phyloP scores from a whole-genome alignment of 2,888 invertebrate genomes.

The Archips crataeganus region DNA sequence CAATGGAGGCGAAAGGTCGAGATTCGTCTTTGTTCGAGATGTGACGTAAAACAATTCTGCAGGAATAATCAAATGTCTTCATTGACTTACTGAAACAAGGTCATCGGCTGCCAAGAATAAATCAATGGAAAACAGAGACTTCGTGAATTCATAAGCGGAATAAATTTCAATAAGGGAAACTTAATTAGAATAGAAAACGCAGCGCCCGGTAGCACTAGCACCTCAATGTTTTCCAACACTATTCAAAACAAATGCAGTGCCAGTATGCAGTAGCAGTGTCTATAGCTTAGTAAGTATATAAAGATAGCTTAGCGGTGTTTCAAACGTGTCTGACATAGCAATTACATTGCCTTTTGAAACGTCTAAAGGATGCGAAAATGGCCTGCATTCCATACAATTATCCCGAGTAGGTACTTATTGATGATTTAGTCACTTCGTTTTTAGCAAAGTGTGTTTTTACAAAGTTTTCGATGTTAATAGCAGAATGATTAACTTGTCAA shows the following conservation, averaged over 20 bases:
- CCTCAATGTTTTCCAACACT: slow-evolving; percentile 35
- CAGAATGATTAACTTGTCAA: slow-evolving; percentile 18
- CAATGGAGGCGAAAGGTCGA: slow-evolving; percentile 34
- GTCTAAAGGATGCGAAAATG: slow-evolving; percentile 49
- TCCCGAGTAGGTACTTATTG: slow-evolving; percentile 50
- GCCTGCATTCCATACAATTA: slow-evolving; percentile 62
- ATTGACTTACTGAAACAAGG: slow-evolving; percentile 38
- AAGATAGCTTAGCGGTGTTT: slow-evolving; percentile 48
- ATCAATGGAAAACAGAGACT: slow-evolving; percentile 36
- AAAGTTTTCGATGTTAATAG: slow-evolving; percentile 1
- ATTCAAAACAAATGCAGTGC: slow-evolving; percentile 35
- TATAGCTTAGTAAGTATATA: slow-evolving; percentile 43
- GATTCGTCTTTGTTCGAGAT: slow-evolving; percentile 32
- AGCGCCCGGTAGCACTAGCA: slow-evolving; percentile 5
- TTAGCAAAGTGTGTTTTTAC: neutral
- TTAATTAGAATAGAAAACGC: slow-evolving; percentile 25
- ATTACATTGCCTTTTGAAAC: slow-evolving; percentile 58
- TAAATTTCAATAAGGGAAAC: slow-evolving; percentile 39
- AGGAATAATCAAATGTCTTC: slow-evolving; percentile 21
- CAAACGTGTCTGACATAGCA: slow-evolving; percentile 59
- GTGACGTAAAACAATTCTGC: slow-evolving; percentile 24
- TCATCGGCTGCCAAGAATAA: slow-evolving; percentile 26
- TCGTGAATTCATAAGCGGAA: slow-evolving; percentile 29
- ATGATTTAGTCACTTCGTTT: slow-evolving; percentile 42
- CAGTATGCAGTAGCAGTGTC: neutral